These are phyloP conservation scores for Xiphias gladius DNA, from an alignment of 2,113 vertebrate species.

Conservation along the genomic window DNA sequence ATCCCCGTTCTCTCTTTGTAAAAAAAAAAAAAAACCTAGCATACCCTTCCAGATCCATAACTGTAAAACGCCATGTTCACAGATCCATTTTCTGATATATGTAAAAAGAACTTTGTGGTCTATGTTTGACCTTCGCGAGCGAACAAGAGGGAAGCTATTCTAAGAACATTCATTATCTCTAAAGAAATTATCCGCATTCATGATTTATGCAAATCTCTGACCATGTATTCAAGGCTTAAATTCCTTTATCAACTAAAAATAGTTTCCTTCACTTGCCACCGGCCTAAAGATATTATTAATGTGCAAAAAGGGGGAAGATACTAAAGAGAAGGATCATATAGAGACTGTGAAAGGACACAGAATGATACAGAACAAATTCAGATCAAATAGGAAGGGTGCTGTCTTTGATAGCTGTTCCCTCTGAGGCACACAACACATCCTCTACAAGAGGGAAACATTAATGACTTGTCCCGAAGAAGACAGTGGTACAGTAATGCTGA, in stretches of 20 bases:
- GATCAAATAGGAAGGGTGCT: constrained; percentile 65
- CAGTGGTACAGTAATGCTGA: constrained; percentile 42
- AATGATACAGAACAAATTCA: constrained; percentile 60
- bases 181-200: constrained; percentile 73
- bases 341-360: constrained; percentile 49
- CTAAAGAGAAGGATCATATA: constrained; percentile 54
- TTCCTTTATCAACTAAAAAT: constrained; percentile 79
- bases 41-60: constrained; percentile 12
- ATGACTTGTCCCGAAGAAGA: constrained; percentile 54
- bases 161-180: constrained; percentile 82
- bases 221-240: constrained; percentile 75
- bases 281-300: constrained; percentile 79
- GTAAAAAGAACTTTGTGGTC: constrained; percentile 48
- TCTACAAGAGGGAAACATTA: constrained; percentile 39
- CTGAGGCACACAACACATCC: constrained; percentile 50
- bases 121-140: constrained; percentile 58
- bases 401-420: constrained; percentile 64
- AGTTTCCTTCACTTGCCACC: constrained; percentile 66
- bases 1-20: neutral
- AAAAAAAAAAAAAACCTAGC: constrained; percentile 8
- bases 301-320: constrained; percentile 44
- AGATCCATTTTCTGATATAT: constrained; percentile 78
- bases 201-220: constrained; percentile 84
- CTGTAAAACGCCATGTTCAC: constrained; percentile 47
- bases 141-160: constrained; percentile 67